phyloP scores from a whole-genome alignment of 2,888 invertebrate genomes.

The Strigamia maritima region DNA sequence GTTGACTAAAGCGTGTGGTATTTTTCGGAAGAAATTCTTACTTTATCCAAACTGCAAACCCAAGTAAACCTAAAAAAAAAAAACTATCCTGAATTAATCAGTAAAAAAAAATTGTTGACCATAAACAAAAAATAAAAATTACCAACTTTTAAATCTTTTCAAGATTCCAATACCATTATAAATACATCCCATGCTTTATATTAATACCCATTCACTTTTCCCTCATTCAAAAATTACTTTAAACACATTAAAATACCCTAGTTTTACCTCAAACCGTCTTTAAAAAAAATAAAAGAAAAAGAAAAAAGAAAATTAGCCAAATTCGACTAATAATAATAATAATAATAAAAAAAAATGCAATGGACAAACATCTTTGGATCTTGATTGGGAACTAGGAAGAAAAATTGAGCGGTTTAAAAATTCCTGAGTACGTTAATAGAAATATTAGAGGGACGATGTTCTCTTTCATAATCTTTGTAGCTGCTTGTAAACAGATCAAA shows the following conservation, averaged over 20 bases:
- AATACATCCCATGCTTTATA: background rate
- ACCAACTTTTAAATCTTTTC: background rate
- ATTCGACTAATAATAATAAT: background rate
- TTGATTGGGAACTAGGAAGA: background rate
- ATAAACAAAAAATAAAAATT: background rate
- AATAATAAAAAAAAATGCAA: conserved; percentile 8
- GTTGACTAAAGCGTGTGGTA: background rate
- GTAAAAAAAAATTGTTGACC: background rate
- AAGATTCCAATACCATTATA: background rate
- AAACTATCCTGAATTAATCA: background rate
- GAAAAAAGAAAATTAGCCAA: background rate
- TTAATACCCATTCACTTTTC: background rate
- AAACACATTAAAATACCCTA: background rate
- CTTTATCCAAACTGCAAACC: background rate
- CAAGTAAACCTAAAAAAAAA: background rate
- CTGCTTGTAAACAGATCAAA: background rate
- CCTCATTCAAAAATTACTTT: background rate
- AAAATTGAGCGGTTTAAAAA: background rate
- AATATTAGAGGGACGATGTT: background rate
- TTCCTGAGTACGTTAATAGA: conserved; percentile 26
- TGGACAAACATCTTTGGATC: conserved; percentile 8
- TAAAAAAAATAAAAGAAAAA: background rate
- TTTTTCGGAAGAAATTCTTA: background rate
- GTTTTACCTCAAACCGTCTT: background rate
- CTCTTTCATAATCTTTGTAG: background rate